phyloP scores from a whole-genome alignment of 37 sponge, comb jelly and placozoan species.

The Hormiphora californensis region DNA sequence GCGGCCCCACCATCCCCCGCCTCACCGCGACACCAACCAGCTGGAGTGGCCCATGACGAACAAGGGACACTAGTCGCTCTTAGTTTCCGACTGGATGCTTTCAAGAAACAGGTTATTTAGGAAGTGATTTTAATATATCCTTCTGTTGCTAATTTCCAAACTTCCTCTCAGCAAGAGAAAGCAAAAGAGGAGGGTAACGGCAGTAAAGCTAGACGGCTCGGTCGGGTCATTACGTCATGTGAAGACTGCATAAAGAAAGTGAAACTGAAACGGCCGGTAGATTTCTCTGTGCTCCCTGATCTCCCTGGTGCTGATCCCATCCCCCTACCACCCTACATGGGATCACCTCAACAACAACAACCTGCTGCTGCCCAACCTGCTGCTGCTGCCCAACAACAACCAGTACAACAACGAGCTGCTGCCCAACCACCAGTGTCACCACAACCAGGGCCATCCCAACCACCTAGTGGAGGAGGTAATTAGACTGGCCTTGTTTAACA shows the following conservation, averaged over 20 bases:
- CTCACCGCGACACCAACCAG: not conserved
- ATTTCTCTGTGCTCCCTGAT: slow-evolving; percentile 71
- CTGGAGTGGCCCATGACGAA: not conserved
- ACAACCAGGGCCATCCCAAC: not conserved
- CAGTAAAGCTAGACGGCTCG: slow-evolving; percentile 72
- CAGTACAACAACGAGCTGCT: not conserved
- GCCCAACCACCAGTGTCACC: not conserved
- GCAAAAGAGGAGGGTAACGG: slow-evolving; percentile 79
- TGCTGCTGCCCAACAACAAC: not conserved
- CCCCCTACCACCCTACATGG: slow-evolving; percentile 59
- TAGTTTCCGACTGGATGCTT: slow-evolving; percentile 24
- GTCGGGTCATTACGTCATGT: slow-evolving; percentile 81
- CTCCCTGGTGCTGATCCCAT: slow-evolving; percentile 96
- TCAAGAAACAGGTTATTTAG: slow-evolving; percentile 12
- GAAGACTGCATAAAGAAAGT: slow-evolving; percentile 74
- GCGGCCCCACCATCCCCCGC: not conserved
- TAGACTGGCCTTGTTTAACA: not conserved
- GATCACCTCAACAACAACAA: no score
- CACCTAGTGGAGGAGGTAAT: not conserved
- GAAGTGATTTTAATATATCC: no score
- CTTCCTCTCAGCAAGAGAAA: slow-evolving; percentile 16
- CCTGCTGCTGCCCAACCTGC: not conserved
- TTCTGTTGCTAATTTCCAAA: not conserved
- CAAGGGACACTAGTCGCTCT: slow-evolving; percentile 26
- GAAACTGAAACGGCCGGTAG: slow-evolving; percentile 63